Conservation (phyloP, 2,888 invertebrate genomes). For the Coleophora deauratella region DNA sequence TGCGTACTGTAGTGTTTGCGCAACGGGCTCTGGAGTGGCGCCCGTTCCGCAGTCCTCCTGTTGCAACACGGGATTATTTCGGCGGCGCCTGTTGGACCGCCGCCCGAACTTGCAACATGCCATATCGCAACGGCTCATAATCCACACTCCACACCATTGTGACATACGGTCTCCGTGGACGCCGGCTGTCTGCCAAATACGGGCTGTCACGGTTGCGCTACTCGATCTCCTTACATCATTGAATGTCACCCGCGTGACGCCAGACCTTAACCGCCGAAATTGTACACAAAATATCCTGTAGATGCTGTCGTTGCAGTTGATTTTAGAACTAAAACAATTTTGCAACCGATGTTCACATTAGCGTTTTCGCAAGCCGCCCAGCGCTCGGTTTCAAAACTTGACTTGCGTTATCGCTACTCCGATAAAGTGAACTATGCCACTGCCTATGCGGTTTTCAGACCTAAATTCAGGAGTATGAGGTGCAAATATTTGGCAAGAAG, state of each 20-base stretch:
- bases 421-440: constrained; percentile 65
- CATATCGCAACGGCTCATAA: constrained; percentile 72
- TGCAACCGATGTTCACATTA: constrained; percentile 74
- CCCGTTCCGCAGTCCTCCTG: constrained; percentile 63
- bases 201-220: constrained; percentile 46
- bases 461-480: constrained; percentile 41
- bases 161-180: constrained; percentile 49
- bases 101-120: constrained; percentile 71
- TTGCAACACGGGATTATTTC: constrained; percentile 73
- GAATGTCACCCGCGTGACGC: constrained; percentile 20
- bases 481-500: constrained; percentile 7
- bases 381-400: constrained; percentile 68
- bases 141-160: constrained; percentile 65
- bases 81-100: constrained; percentile 66
- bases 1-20: constrained; percentile 50
- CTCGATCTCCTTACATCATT: constrained; percentile 51
- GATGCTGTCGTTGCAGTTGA: constrained; percentile 47
- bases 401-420: constrained; percentile 68
- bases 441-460: constrained; percentile 60
- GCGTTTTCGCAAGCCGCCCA: constrained; percentile 74
- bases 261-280: constrained; percentile 21
- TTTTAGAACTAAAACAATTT: constrained; percentile 72
- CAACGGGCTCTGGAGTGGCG: constrained; percentile 61
- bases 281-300: neutral
- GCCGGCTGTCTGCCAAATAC: constrained; percentile 59